Evolutionary conservation across 2,113 vertebrate genomes (phyloP).

Genomic region (Budorcas taxicolor): DNA sequence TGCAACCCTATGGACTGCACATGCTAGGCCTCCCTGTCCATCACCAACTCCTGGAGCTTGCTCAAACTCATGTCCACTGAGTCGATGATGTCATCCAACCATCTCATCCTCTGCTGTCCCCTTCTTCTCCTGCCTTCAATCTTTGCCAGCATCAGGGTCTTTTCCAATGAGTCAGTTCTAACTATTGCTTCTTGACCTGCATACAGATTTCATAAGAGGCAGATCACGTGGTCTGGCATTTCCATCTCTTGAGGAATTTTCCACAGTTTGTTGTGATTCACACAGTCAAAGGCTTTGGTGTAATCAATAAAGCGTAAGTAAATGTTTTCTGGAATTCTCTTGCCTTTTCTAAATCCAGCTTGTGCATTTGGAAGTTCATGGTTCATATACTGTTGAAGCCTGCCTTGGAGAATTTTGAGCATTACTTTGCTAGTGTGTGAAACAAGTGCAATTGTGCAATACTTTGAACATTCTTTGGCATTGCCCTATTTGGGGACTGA

Average conservation of each 20-base stretch:
- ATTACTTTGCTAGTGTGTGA: background rate
- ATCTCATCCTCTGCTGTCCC: background rate
- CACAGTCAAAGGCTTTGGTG: too few species aligned
- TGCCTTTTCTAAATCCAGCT: too few species aligned
- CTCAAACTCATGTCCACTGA: background rate
- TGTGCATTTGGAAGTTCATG: too few species aligned
- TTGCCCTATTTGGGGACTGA: background rate
- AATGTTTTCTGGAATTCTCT: too few species aligned
- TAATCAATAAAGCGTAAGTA: too few species aligned
- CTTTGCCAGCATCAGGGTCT: background rate
- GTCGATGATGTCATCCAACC: background rate
- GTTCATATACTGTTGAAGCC: background rate
- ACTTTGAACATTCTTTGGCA: background rate
- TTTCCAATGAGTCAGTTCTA: background rate
- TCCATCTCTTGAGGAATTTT: too few species aligned
- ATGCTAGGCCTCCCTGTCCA: background rate
- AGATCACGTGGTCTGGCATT: too few species aligned
- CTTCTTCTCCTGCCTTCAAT: background rate
- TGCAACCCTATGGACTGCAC: rapidly evolving
- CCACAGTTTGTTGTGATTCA: too few species aligned
- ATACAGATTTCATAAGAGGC: too few species aligned
- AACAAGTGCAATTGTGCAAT: background rate
- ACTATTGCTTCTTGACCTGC: background rate
- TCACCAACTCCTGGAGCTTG: background rate
- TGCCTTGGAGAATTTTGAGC: background rate